phyloP scores from a whole-genome alignment of 2,797 vertebrate species.

The Enteromius thamalakanensis region DNA sequence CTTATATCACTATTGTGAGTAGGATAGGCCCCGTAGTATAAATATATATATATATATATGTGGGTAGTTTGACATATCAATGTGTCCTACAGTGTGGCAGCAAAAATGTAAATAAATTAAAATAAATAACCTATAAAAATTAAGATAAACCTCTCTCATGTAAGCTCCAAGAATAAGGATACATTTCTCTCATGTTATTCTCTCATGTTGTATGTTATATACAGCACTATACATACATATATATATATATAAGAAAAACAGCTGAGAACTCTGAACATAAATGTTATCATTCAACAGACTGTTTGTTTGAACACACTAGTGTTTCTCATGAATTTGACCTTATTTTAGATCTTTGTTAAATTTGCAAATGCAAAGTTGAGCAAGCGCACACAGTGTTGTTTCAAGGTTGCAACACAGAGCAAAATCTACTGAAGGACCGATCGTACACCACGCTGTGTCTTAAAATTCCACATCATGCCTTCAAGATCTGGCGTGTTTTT shows the following conservation, averaged over 20 bases:
- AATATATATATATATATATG: too few relatives aligned
- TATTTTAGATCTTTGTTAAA: neutral
- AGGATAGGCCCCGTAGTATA: too few relatives aligned
- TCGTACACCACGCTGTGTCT: conserved; percentile 16
- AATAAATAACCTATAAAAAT: too few relatives aligned
- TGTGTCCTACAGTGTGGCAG: too few relatives aligned
- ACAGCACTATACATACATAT: too few relatives aligned
- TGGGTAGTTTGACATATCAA: too few relatives aligned
- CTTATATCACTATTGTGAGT: too few relatives aligned
- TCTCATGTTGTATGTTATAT: too few relatives aligned
- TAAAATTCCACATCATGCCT: conserved; percentile 49
- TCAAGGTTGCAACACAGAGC: conserved; percentile 22
- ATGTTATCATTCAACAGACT: neutral
- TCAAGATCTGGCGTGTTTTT: conserved; percentile 48
- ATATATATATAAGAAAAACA: neutral
- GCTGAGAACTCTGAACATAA: neutral
- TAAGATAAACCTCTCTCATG: too few relatives aligned
- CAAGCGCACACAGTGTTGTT: neutral
- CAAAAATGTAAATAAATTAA: too few relatives aligned
- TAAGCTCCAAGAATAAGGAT: too few relatives aligned
- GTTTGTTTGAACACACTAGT: neutral
- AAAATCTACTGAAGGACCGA: conserved; percentile 20
- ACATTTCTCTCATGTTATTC: too few relatives aligned
- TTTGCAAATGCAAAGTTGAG: neutral
- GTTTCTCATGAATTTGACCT: conserved; percentile 6